Percentiles rank a stretch among this genome's conserved stretches.
Conservation (phyloP, 2,888 invertebrate species). For the Amiota mariae region DNA sequence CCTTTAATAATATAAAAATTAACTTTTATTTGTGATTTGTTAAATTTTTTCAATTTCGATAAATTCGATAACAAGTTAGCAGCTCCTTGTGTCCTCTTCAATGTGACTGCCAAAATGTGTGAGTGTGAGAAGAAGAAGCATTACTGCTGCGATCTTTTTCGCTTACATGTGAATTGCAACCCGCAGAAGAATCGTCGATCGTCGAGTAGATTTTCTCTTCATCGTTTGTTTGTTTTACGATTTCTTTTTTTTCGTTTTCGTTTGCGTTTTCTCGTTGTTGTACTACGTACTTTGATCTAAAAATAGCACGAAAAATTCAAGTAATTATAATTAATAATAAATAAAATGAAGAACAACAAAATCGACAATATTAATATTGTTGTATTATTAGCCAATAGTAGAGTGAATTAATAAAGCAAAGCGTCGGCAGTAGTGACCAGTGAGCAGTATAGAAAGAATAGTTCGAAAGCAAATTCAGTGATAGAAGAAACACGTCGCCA, state of each 20-base stretch:
- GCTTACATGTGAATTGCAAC: neutral
- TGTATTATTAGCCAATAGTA: too few relatives aligned
- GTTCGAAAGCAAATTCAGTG: slow-evolving; percentile 21
- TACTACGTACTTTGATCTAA: slow-evolving; percentile 15
- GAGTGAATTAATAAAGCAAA: too few relatives aligned
- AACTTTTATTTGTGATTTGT: too few relatives aligned
- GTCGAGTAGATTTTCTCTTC: neutral
- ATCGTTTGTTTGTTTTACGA: slow-evolving; percentile 22
- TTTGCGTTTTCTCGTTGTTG: slow-evolving; percentile 10
- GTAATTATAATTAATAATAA: slow-evolving; percentile 26
- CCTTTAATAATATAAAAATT: too few relatives aligned
- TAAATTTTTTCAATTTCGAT: too few relatives aligned
- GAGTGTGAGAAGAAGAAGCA: too few relatives aligned
- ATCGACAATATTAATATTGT: neutral
- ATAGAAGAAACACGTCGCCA: slow-evolving; percentile 36
- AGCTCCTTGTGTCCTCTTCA: too few relatives aligned
- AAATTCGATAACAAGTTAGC: too few relatives aligned
- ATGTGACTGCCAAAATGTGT: too few relatives aligned
- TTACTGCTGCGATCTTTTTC: too few relatives aligned
- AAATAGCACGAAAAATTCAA: slow-evolving; percentile 18
- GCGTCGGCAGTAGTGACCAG: too few relatives aligned
- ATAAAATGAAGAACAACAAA: slow-evolving; percentile 10
- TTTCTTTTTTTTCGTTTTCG: slow-evolving; percentile 9
- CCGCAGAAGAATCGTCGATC: neutral
- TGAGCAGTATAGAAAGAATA: neutral